These are phyloP conservation scores for Climacteris rufus DNA, from an alignment of 2,113 vertebrate species.

Conservation along the genomic window DNA sequence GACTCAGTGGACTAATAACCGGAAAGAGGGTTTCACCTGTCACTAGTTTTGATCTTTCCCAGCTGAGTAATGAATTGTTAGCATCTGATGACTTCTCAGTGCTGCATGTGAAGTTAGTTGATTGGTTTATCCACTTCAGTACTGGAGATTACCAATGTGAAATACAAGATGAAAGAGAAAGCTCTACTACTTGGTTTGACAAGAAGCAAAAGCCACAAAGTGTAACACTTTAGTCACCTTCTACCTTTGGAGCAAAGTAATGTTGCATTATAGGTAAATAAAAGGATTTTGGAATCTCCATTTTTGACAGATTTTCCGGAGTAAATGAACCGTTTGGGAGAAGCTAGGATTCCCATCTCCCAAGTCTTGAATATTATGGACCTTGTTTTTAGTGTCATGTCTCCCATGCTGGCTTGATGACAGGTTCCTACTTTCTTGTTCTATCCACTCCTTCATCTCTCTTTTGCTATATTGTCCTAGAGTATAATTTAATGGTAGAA, in stretches of 20 bases:
- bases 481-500: neutral
- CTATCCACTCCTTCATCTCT: neutral
- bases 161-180: neutral
- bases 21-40: neutral
- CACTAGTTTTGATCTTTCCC: slow-evolving; percentile 9
- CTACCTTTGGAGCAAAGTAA: neutral
- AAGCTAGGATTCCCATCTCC: neutral
- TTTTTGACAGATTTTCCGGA: neutral
- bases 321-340: neutral
- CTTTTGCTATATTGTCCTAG: neutral
- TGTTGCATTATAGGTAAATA: neutral
- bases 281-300: neutral
- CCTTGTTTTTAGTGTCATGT: neutral
- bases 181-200: neutral
- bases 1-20: slow-evolving; percentile 22
- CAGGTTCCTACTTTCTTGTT: neutral
- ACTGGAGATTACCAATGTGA: neutral
- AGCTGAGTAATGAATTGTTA: slow-evolving; percentile 1
- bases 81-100: neutral
- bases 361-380: neutral
- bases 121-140: neutral
- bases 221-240: neutral
- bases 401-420: neutral
- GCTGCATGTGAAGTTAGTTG: neutral
- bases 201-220: neutral